Base-by-base conservation (phyloP, 2,113 vertebrate genomes). In the Sylvietta virens region DNA sequence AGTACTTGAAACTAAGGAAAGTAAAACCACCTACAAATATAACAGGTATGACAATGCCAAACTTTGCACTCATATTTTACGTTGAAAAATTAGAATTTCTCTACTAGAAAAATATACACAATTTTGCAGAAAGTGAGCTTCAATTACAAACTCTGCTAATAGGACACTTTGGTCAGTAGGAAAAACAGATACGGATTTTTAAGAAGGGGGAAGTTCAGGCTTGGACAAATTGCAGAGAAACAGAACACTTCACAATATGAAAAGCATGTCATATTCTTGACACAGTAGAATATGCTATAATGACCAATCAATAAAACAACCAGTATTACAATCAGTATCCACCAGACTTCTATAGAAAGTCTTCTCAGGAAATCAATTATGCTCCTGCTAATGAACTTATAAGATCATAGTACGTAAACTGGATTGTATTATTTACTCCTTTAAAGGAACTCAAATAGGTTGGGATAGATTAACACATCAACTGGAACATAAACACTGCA, bases 401-500 rank as follows among this genome's bases (percentile, higher is more conserved):
- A 30, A 79, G 57, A 90, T 50, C 23, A 76, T 1, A 47, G 8
- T 27, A 89, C 9, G 24, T 27, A 77, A 28, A 40, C 16, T 17
- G 28, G 21, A 62, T 54, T 47, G 30, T 27, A 79, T 23, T 69
- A 74, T 50, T 72, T 60, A 62, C 13, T 39, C n/a, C 31, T 89
- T 92, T 74, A 96, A 88, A 90, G 56, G 64, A 84, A 92, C 60
- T 77, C 37, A 77, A 80, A 58, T 16, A 79, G 13, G 7, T 27
- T 73, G n/a, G 15, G 18, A 56, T 33, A 58, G 18, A 82, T 44
- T 58, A 67, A 74, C 11, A 73, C 1, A 2, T 40, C 50, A 85
- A 45, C 31, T 44, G 56, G 57, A 95, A 97, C 48, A 94, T 77
- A 93, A 94, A 96, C 82, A 86, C 72, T 45, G 39, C 60, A 71